phyloP scores from a whole-genome alignment of 2,888 invertebrate genomes.

The Trissolcus brochymenae region DNA sequence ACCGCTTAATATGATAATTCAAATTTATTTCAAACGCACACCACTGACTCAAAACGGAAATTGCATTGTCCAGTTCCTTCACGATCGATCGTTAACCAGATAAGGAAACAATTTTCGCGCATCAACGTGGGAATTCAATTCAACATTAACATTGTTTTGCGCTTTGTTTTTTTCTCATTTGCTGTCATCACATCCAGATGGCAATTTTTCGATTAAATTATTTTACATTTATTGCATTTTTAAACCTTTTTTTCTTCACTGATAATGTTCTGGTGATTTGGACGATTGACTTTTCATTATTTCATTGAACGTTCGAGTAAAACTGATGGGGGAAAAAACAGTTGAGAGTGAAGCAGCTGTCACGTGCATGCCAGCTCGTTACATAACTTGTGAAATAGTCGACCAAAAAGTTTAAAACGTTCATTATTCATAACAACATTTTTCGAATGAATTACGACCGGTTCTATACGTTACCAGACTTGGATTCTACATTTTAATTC shows the following conservation, averaged over 20 bases:
- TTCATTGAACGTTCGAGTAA: too few species aligned
- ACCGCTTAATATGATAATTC: conserved; percentile 41
- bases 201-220: too few species aligned
- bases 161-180: too few species aligned
- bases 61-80: conserved; percentile 37
- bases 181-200: too few species aligned
- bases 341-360: background rate
- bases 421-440: conserved; percentile 29
- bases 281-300: too few species aligned
- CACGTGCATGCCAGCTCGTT: background rate
- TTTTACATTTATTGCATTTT: too few species aligned
- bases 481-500: conserved; percentile 38
- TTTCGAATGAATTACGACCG: conserved; percentile 6
- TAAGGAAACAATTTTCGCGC: conserved; percentile 35
- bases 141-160: too few species aligned
- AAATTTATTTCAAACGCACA: conserved; percentile 40
- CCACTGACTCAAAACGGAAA: conserved; percentile 21
- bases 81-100: conserved; percentile 10
- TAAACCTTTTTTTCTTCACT: too few species aligned
- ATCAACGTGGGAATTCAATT: conserved; percentile 1
- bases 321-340: background rate
- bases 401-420: background rate
- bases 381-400: background rate
- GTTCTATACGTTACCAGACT: conserved; percentile 7
- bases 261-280: too few species aligned